Base-by-base conservation (phyloP, 2,888 invertebrate genomes). In the Barypeithes pellucidus region DNA sequence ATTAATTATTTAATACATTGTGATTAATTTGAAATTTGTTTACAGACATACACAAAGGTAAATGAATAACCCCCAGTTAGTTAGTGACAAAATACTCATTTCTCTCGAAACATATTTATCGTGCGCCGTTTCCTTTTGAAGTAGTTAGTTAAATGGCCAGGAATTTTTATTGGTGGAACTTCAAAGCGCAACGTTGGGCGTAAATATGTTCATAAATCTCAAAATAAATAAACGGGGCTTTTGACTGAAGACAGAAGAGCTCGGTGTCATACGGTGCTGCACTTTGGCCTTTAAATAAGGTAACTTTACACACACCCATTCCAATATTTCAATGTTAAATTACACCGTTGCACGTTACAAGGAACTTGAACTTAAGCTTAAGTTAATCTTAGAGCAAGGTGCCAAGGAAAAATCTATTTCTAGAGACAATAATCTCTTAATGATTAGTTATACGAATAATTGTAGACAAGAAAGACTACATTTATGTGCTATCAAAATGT, bases 151-250 rank as follows among this genome's bases (percentile, higher is more conserved):
- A 70, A 70, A 70, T 65, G 43, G 57, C 70, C 65, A 22, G 16
- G 60, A 68, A 60, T 68, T 68, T 68, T 68, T 68, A 60, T 59
- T 68, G 18, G 68, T 57, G 43, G 47, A 50, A 68, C 68, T 59
- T 68, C 68, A 68, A 68, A 68, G 68, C 50, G 61, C 47, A 47
- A 33, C 16, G 54, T 50, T 45, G 68, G 59, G 67, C 61, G 74
- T 75, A 78, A 76, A 79, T 77, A 75, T 67, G 71, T 66, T 62
- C 61, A 76, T 79, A 77, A 79, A 79, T 79, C 78, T 75, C 61
- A 70, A 73, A 79, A 77, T 76, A 76, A 78, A 75, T 79, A 79
- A 78, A 79, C 68, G 12, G 11, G 47, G n/a, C n/a, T 61, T 68
- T 60, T 68, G 68, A 68, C 68, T 57, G 60, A 54, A 59, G 57